These are phyloP conservation scores for Chalcis sispes DNA, from an alignment of 2,888 invertebrate species.

Conservation along the genomic window DNA sequence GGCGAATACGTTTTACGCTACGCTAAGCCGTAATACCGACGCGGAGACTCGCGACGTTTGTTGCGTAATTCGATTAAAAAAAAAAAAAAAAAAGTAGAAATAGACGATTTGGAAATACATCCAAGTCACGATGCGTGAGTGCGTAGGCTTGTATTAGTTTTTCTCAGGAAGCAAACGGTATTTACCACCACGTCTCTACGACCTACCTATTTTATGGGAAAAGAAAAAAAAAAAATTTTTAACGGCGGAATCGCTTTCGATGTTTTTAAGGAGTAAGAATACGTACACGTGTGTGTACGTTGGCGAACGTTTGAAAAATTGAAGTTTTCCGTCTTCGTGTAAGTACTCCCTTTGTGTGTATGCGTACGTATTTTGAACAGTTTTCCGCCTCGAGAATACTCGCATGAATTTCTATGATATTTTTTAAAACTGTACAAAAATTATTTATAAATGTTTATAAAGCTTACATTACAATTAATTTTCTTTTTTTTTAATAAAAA, in stretches of 20 bases:
- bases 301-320: too few relatives aligned
- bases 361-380: too few relatives aligned
- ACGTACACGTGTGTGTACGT: neutral
- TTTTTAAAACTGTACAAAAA: neutral
- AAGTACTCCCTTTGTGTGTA: too few relatives aligned
- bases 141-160: constrained; percentile 14
- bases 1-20: constrained; percentile 67
- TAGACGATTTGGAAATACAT: constrained; percentile 60
- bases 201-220: constrained; percentile 45
- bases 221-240: too few relatives aligned
- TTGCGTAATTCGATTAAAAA: constrained; percentile 66
- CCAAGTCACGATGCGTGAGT: neutral
- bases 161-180: constrained; percentile 20
- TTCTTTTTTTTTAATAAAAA: too few relatives aligned
- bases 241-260: constrained; percentile 19
- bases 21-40: constrained; percentile 61
- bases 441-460: too few relatives aligned
- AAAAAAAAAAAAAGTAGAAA: too few relatives aligned
- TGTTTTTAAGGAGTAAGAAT: neutral
- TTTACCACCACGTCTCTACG: too few relatives aligned
- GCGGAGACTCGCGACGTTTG: constrained; percentile 59
- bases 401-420: neutral
- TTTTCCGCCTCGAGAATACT: neutral
- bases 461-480: too few relatives aligned
- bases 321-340: neutral